Percentiles rank a stretch among this genome's conserved stretches.
Evolutionary conservation across 2,113 vertebrate genomes (phyloP).

Genomic region (Paraplagusia blochii): DNA sequence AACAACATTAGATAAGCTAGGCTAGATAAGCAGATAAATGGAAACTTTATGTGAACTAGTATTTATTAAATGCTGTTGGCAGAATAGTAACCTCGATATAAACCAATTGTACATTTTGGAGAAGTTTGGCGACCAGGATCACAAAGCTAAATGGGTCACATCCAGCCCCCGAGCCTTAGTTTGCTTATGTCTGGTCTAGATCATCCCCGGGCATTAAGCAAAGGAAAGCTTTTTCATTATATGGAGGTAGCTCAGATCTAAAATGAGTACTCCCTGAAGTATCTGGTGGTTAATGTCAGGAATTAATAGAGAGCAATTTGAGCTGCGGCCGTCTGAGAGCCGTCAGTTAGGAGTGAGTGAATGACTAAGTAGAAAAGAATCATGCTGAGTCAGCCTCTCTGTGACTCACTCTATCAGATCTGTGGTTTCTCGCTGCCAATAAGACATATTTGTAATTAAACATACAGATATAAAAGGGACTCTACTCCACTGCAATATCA

Average conservation of each 20-base stretch:
- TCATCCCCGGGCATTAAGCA: conserved; percentile 74
- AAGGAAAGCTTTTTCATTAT: too few relatives aligned
- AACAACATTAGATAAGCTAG: too few relatives aligned
- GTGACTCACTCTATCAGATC: conserved; percentile 41
- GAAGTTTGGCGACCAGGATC: too few relatives aligned
- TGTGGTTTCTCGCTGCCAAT: conserved; percentile 40
- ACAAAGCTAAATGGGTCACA: too few relatives aligned
- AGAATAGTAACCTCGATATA: too few relatives aligned
- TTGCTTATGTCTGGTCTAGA: too few relatives aligned
- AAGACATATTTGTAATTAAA: conserved; percentile 53
- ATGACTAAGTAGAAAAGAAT: conserved; percentile 42
- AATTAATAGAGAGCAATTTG: conserved; percentile 83
- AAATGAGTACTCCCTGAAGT: conserved; percentile 82
- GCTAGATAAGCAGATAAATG: too few relatives aligned
- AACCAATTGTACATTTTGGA: too few relatives aligned
- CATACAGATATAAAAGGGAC: conserved; percentile 49
- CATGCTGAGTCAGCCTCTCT: conserved; percentile 47
- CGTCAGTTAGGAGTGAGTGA: conserved; percentile 71
- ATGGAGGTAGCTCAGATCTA: conserved; percentile 83
- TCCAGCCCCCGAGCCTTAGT: too few relatives aligned
- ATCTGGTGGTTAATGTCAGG: conserved; percentile 82
- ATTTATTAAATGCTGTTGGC: too few relatives aligned
- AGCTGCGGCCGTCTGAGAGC: conserved; percentile 74
- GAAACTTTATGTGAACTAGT: too few relatives aligned
- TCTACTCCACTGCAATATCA: conserved; percentile 30